These are phyloP conservation scores for Urechis unicinctus DNA, from an alignment of 2,888 invertebrate species.

Conservation along the genomic window DNA sequence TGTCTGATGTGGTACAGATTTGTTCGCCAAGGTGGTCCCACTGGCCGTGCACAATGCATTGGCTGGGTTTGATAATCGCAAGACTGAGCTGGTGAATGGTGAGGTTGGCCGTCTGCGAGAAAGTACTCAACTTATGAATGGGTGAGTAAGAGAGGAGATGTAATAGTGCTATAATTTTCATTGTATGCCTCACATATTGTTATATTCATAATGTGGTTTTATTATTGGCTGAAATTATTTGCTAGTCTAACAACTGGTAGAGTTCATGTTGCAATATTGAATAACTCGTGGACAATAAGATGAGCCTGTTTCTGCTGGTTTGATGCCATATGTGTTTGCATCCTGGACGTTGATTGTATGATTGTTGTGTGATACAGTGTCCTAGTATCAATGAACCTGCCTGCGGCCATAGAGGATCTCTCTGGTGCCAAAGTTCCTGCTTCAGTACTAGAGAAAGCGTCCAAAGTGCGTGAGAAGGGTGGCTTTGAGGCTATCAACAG, in stretches of 20 bases:
- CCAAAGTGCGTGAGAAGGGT: slow-evolving; percentile 68
- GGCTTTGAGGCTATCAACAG: slow-evolving; percentile 67
- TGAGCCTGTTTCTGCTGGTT: too few species aligned
- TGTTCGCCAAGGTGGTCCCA: slow-evolving; percentile 83
- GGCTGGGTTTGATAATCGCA: slow-evolving; percentile 75
- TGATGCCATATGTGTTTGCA: not conserved
- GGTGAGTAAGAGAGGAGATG: slow-evolving; percentile 49
- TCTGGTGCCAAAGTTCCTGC: slow-evolving; percentile 69
- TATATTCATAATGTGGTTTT: too few species aligned
- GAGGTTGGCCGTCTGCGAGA: slow-evolving; percentile 85
- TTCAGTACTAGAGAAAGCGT: slow-evolving; percentile 79
- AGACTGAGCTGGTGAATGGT: slow-evolving; percentile 74
- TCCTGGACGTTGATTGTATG: not conserved
- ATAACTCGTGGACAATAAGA: too few species aligned
- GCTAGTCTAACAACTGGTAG: too few species aligned
- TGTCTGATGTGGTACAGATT: slow-evolving; percentile 59
- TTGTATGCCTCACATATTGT: too few species aligned
- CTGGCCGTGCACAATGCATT: slow-evolving; percentile 85
- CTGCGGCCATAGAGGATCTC: slow-evolving; percentile 85
- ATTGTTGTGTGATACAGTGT: slow-evolving; percentile 55
- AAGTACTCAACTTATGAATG: slow-evolving; percentile 83
- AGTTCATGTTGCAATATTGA: too few species aligned
- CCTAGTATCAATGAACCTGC: slow-evolving; percentile 87
- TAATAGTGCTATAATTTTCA: too few species aligned
- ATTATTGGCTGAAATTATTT: too few species aligned